Evolutionary conservation across 1,140 invertebrate genomes (phyloP).

Genomic region (Trichonephila clavipes): DNA sequence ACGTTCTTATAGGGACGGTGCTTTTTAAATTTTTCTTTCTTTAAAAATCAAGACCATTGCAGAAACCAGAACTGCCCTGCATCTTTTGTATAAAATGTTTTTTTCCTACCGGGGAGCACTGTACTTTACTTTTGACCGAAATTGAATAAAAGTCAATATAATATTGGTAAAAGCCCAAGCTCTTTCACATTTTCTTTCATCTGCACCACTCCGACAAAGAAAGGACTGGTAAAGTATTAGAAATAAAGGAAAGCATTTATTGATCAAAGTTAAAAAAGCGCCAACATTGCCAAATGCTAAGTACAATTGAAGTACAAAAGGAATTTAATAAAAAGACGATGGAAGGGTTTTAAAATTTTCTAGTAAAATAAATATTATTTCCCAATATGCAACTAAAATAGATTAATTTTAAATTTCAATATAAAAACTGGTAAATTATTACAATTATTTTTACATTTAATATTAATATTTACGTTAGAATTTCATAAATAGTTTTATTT

Average conservation of each 20-base stretch:
- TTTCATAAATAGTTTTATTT: no score
- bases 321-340: no score
- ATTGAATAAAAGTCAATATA: constrained; percentile 24
- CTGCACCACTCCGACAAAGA: background rate
- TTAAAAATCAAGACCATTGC: background rate
- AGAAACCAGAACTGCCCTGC: background rate
- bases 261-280: background rate
- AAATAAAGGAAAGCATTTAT: background rate
- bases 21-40: constrained; percentile 17
- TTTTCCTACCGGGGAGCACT: background rate
- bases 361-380: no score
- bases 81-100: background rate
- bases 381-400: no score
- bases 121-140: background rate
- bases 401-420: no score
- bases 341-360: no score
- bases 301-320: background rate
- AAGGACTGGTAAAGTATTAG: background rate
- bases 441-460: no score
- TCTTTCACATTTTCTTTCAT: background rate
- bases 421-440: no score
- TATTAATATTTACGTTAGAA: no score
- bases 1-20: background rate
- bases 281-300: background rate
- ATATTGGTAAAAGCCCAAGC: constrained; percentile 5